Evolutionary conservation across 1,140 invertebrate genomes (phyloP).

Genomic region (Planococcus citri): DNA sequence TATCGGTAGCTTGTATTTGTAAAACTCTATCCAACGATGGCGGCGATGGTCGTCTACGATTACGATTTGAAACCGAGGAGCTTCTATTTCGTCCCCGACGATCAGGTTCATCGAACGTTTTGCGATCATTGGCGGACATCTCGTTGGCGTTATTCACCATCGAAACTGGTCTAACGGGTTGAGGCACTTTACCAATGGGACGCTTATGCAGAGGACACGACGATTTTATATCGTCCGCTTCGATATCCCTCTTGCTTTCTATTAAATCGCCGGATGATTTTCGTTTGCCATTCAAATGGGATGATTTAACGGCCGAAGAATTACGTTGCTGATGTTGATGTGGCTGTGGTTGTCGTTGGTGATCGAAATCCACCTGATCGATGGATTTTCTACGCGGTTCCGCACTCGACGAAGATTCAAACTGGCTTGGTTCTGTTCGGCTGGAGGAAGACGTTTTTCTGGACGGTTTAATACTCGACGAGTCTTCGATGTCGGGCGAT

Average conservation of each 20-base stretch:
- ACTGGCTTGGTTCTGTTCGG: too few relatives aligned
- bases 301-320: too few relatives aligned
- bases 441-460: too few relatives aligned
- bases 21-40: constrained; percentile 28
- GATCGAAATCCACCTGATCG: too few relatives aligned
- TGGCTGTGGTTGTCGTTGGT: too few relatives aligned
- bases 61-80: constrained; percentile 30
- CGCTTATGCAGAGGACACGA: not conserved
- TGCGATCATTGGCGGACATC: constrained; percentile 22
- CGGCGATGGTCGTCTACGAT: constrained; percentile 29
- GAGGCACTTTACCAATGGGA: not conserved
- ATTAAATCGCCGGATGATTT: not conserved
- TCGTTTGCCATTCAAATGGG: not conserved
- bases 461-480: too few relatives aligned
- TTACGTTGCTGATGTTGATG: too few relatives aligned
- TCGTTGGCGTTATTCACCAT: not conserved
- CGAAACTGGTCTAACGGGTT: not conserved
- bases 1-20: constrained; percentile 22
- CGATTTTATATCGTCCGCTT: not conserved
- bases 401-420: too few relatives aligned
- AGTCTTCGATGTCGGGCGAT: too few relatives aligned
- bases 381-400: too few relatives aligned
- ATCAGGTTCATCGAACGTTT: constrained; percentile 12
- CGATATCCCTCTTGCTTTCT: not conserved
- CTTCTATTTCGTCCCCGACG: constrained; percentile 26